Evolutionary conservation across 53 echinoderm and acorn worm genomes (phyloP).

Genomic region (Zoroaster sp.): DNA sequence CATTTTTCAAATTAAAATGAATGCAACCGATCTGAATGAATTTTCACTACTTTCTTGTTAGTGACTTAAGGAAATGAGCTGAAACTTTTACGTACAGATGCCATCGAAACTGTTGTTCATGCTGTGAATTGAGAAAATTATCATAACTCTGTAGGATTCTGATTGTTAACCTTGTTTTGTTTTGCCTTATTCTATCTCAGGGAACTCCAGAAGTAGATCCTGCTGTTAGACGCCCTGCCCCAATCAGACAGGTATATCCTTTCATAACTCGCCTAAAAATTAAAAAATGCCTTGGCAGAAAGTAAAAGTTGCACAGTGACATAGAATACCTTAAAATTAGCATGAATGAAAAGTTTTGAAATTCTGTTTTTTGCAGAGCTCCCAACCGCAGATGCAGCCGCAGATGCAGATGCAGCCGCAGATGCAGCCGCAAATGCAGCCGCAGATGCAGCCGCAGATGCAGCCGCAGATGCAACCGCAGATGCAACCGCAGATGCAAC

Average conservation of each 20-base stretch:
- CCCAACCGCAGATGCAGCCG: slow-evolving; percentile 39
- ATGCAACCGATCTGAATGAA: too few relatives aligned
- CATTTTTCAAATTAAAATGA: too few relatives aligned
- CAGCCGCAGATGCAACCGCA: not conserved
- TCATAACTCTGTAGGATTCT: not conserved
- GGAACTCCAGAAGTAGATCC: slow-evolving; percentile 92
- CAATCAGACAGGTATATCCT: slow-evolving; percentile 75
- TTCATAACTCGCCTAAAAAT: slow-evolving; percentile 61
- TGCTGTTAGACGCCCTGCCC: slow-evolving; percentile 68
- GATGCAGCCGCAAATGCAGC: not conserved
- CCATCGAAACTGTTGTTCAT: too few relatives aligned
- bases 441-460: not conserved
- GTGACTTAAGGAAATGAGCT: too few relatives aligned
- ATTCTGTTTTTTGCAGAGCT: not conserved
- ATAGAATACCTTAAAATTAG: slow-evolving; percentile 68
- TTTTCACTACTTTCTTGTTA: too few relatives aligned
- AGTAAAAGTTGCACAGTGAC: slow-evolving; percentile 75
- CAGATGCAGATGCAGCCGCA: not conserved
- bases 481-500: not conserved
- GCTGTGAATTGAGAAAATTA: too few relatives aligned
- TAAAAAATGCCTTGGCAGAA: too few relatives aligned
- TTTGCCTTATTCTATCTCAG: slow-evolving; percentile 16
- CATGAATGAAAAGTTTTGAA: slow-evolving; percentile 68
- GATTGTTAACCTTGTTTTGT: too few relatives aligned
- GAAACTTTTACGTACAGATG: too few relatives aligned